phyloP scores from a whole-genome alignment of 2,113 vertebrate genomes.

The Pyrgilauda ruficollis region DNA sequence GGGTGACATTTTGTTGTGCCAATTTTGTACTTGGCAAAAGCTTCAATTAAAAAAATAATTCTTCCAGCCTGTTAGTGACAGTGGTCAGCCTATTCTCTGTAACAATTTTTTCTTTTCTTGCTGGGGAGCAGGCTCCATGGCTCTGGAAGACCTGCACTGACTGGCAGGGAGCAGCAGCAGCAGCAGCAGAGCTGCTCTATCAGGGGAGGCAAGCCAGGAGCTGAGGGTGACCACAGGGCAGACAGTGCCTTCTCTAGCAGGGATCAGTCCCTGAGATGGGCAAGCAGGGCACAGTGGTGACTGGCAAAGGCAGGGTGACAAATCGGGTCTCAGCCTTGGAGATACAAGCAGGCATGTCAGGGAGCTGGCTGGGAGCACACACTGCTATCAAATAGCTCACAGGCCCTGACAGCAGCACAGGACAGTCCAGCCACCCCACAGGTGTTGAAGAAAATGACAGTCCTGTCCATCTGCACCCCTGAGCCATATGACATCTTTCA shows the following conservation, averaged over 20 bases:
- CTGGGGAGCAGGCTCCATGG: not conserved
- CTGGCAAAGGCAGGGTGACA: not conserved
- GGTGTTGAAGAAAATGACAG: not conserved
- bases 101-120: not conserved
- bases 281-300: not conserved
- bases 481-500: not conserved
- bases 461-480: not conserved
- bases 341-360: not conserved
- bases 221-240: not conserved
- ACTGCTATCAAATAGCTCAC: not conserved
- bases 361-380: not conserved
- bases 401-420: not conserved
- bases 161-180: not conserved
- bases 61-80: not conserved
- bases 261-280: not conserved
- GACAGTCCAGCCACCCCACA: too few species aligned
- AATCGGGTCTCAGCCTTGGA: not conserved
- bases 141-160: not conserved
- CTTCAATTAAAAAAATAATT: not conserved
- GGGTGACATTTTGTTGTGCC: not conserved
- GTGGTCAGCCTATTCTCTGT: not conserved
- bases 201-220: not conserved
- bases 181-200: not conserved
- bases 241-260: not conserved
- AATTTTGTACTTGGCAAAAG: not conserved